phyloP scores from a whole-genome alignment of 2,113 vertebrate species.

The Neodon shergylaensis region DNA sequence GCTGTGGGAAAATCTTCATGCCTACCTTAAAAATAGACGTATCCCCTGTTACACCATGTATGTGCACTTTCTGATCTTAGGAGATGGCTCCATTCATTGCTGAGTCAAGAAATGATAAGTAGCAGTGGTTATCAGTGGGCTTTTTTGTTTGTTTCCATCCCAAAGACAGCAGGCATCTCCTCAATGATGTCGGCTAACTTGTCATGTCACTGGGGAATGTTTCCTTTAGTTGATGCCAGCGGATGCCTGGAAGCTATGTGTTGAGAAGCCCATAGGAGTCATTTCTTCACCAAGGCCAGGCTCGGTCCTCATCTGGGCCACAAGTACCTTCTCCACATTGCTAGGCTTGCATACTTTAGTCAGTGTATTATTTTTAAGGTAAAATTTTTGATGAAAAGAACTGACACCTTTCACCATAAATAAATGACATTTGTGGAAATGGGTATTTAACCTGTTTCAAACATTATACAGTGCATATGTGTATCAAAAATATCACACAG shows the following conservation, averaged over 20 bases:
- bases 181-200: not conserved
- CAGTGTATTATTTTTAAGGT: not conserved
- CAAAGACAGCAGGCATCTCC: not conserved
- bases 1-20: not conserved
- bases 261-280: rapidly evolving
- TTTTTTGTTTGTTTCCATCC: too few species aligned
- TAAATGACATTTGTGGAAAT: not conserved
- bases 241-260: not conserved
- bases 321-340: not conserved
- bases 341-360: not conserved
- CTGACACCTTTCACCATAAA: not conserved
- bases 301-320: not conserved
- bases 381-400: constrained; percentile 25
- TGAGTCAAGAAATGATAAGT: not conserved
- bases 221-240: not conserved
- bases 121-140: too few species aligned
- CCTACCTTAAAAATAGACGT: not conserved
- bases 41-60: rapidly evolving
- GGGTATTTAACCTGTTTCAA: not conserved
- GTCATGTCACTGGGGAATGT: not conserved
- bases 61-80: not conserved
- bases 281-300: not conserved
- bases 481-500: not conserved
- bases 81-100: not conserved
- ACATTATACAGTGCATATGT: not conserved